Evolutionary conservation across 2,888 invertebrate genomes (phyloP).

Genomic region (Parascotia fuliginaria): DNA sequence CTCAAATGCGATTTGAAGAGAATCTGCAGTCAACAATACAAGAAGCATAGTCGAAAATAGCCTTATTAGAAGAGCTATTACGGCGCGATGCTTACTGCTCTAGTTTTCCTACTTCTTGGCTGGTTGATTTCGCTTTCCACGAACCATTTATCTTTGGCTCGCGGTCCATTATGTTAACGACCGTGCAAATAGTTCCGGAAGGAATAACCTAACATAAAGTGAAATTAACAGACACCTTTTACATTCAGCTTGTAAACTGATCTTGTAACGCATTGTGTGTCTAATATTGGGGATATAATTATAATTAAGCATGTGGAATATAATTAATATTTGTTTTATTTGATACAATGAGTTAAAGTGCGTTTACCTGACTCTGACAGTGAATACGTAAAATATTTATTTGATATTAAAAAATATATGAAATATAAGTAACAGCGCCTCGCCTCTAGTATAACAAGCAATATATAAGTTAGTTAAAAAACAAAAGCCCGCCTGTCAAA

Average conservation of each 20-base stretch:
- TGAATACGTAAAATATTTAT: too few species aligned
- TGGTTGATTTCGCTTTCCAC: conserved; percentile 64
- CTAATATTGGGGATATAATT: neutral
- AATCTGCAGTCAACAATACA: conserved; percentile 24
- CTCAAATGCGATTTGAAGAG: conserved; percentile 20
- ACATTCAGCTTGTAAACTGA: conserved; percentile 2
- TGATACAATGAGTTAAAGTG: too few species aligned
- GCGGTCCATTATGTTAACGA: conserved; percentile 76
- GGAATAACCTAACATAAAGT: conserved; percentile 59
- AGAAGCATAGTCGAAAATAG: conserved; percentile 29
- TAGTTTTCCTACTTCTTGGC: conserved; percentile 60
- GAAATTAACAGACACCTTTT: conserved; percentile 56
- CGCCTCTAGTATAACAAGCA: too few species aligned
- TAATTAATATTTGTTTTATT: too few species aligned
- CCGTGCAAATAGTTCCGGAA: conserved; percentile 68
- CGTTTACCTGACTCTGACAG: too few species aligned
- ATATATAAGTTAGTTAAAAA: too few species aligned
- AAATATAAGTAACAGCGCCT: too few species aligned
- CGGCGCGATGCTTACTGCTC: conserved; percentile 48
- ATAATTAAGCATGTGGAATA: neutral
- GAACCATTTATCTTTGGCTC: conserved; percentile 71
- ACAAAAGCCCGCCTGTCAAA: too few species aligned
- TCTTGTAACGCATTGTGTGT: neutral
- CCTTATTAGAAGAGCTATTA: conserved; percentile 47
- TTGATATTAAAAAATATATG: too few species aligned